Evolutionary conservation across 2,888 invertebrate genomes (phyloP), one percentile per base, ranked within the genome.

Genomic region (Noctua fimbriata): DNA sequence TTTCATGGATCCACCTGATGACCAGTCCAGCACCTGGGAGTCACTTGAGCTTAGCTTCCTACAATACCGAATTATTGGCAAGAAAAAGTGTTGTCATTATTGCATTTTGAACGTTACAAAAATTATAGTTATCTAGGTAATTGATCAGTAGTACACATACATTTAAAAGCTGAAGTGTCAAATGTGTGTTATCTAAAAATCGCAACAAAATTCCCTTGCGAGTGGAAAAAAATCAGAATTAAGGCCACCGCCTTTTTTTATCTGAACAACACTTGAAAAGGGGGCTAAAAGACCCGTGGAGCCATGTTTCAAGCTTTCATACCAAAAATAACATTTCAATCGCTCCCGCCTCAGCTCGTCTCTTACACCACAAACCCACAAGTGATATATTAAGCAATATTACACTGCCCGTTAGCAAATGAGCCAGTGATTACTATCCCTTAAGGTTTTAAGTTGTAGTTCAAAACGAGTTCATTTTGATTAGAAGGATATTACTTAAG

Each of bases 361-460:
- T 0, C 14, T n/a, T 16, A 12, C n/a, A 52, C 69, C 55, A 58
- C 65, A 24, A 69, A 72, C 78, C 69, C 49, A 49, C 65, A 32
- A 69, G 73, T 83, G 58, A 83, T 82, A 24, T 65, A 78, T 82
- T 71, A 58, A 77, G 16, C 21, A 16, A 24, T 66, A 73, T 78
- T 67, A 74, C 66, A 47, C 65, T 60, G 70, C 52, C 82, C 36
- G 78, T 73, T 78, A 78, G 73, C 73, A 83, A 82, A 83, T 78
- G 70, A 79, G 70, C n/a, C 41, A 36, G 67, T 74, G 63, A 83
- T 83, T 66, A 67, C 55, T 71, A 83, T 79, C 63, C 70, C 28
- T 74, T 55, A 63, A 63, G 47, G n/a, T 79, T 73, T 58, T 49
- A 78, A 52, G 71, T 71, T 63, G 72, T 77, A 82, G 21, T 71